Conservation (phyloP, 1,140 invertebrate genomes). For the Papilio machaon region DNA sequence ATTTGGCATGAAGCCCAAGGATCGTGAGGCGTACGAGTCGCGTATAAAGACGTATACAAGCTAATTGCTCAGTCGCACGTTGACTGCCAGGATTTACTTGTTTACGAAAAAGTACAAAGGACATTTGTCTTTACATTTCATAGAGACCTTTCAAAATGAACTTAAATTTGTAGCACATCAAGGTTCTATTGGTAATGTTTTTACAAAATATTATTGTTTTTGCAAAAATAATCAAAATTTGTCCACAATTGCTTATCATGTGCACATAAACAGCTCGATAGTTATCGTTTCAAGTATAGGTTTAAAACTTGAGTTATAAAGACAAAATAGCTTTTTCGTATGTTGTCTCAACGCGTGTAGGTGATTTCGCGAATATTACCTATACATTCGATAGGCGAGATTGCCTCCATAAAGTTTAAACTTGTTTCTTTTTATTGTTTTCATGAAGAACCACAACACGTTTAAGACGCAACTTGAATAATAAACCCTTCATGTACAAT, state of each 20-base stretch:
- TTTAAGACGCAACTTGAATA: conserved; percentile 52
- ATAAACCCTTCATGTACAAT: conserved; percentile 45
- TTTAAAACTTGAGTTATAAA: not conserved
- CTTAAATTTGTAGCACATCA: no score
- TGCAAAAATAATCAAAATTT: no score
- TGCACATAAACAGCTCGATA: no score
- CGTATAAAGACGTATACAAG: not conserved
- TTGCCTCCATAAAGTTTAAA: conserved; percentile 38
- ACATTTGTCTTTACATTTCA: no score
- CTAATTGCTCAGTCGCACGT: not conserved
- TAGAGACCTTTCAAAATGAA: no score
- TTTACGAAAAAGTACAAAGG: not conserved
- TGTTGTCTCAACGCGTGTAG: not conserved
- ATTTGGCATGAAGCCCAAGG: conserved; percentile 58
- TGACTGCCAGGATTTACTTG: not conserved
- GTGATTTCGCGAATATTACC: conserved; percentile 26
- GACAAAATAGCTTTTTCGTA: not conserved
- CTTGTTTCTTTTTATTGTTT: conserved; percentile 26
- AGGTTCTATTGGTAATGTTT: no score
- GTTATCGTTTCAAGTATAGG: not conserved
- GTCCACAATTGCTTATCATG: no score
- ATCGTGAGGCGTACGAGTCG: conserved; percentile 41
- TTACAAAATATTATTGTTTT: no score
- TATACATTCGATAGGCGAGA: conserved; percentile 21
- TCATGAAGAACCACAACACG: conserved; percentile 45